Evolutionary conservation across 1,140 invertebrate genomes (phyloP).

Genomic region (Cataglyphis hispanica): DNA sequence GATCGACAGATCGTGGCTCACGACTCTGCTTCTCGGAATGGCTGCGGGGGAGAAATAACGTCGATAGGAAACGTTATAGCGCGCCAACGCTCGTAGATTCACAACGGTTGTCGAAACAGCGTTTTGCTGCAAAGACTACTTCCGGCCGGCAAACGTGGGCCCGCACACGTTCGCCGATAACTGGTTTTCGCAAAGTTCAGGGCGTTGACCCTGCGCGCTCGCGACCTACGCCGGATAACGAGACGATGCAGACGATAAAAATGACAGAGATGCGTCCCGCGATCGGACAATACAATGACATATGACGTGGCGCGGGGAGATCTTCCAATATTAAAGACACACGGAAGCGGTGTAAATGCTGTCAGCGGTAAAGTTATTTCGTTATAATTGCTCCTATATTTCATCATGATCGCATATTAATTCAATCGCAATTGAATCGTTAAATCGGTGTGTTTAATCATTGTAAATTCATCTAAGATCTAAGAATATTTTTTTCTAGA

Average conservation of each 20-base stretch:
- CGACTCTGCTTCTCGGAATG: slow-evolving; percentile 39
- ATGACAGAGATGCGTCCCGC: slow-evolving; percentile 38
- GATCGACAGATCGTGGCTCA: slow-evolving; percentile 51
- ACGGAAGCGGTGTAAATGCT: background rate
- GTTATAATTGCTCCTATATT: background rate
- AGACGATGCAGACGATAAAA: slow-evolving; percentile 51
- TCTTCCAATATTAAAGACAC: background rate
- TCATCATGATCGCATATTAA: background rate
- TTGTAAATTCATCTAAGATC: no score
- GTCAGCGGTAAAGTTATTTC: background rate
- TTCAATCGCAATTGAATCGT: background rate
- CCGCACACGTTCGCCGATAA: slow-evolving; percentile 72
- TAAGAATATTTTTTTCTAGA: background rate
- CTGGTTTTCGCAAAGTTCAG: slow-evolving; percentile 77
- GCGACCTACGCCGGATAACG: slow-evolving; percentile 61
- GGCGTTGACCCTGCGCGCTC: slow-evolving; percentile 70
- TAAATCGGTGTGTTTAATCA: background rate
- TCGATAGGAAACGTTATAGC: slow-evolving; percentile 34
- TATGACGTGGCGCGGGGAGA: background rate
- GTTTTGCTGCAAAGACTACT: slow-evolving; percentile 67
- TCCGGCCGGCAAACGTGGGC: slow-evolving; percentile 65
- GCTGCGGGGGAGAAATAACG: background rate
- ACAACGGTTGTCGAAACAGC: slow-evolving; percentile 56
- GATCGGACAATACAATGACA: slow-evolving; percentile 6
- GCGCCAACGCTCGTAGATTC: slow-evolving; percentile 6